These are phyloP conservation scores for Calonectris borealis DNA, from an alignment of 2,113 vertebrate genomes.

Conservation along the genomic window DNA sequence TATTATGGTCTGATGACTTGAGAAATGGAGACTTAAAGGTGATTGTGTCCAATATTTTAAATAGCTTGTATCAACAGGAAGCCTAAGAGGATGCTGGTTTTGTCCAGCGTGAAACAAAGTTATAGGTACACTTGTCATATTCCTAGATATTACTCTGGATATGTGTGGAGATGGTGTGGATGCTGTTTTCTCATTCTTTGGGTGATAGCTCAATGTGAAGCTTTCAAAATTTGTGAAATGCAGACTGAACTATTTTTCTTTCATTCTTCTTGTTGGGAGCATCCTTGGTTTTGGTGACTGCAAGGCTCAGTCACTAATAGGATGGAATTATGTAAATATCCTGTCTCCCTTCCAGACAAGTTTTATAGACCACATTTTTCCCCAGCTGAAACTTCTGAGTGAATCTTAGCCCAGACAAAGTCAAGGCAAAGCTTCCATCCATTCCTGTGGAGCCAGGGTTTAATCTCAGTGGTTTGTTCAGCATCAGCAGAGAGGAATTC, in stretches of 20 bases:
- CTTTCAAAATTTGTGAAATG: background rate
- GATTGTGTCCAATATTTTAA: background rate
- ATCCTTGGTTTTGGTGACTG: background rate
- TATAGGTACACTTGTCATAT: background rate
- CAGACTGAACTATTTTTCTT: background rate
- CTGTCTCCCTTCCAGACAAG: background rate
- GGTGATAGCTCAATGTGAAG: background rate
- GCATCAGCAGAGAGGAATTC: background rate
- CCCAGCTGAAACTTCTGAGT: background rate
- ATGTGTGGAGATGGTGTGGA: background rate
- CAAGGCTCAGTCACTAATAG: background rate
- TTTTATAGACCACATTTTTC: background rate
- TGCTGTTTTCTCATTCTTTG: background rate
- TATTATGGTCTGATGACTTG: background rate
- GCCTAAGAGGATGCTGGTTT: background rate
- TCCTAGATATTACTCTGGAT: background rate
- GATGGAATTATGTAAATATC: background rate
- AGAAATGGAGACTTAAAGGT: background rate
- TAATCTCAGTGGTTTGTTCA: background rate
- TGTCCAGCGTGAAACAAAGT: background rate
- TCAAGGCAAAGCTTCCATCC: background rate
- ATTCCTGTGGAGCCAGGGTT: background rate
- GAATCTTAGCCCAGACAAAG: background rate
- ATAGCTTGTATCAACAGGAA: background rate
- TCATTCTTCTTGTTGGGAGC: background rate